A percentile compares a stretch with the other conserved stretches of the same genome.
Evolutionary conservation across 2,888 invertebrate species (phyloP).

Genomic region (Gandaritis pyraliata): DNA sequence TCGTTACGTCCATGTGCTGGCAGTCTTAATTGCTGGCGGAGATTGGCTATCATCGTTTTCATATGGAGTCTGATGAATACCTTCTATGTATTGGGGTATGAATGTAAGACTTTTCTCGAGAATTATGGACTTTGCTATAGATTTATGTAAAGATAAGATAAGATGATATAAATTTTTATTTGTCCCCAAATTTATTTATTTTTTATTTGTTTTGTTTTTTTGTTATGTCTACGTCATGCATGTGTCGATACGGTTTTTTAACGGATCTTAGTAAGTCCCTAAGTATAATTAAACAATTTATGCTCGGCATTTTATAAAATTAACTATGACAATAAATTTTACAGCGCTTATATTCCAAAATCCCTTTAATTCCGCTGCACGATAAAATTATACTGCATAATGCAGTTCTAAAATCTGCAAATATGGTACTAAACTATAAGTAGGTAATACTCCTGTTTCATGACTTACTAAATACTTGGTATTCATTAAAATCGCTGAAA

Average conservation of each 20-base stretch:
- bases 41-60: conserved; percentile 71
- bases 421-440: background rate
- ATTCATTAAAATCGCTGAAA: background rate
- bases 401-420: conserved; percentile 1
- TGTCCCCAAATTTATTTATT: too few species aligned
- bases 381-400: conserved; percentile 5
- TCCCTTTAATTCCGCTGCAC: background rate
- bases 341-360: background rate
- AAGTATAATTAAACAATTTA: too few species aligned
- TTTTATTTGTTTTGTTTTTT: too few species aligned
- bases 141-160: too few species aligned
- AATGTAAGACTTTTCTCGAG: background rate
- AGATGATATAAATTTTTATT: too few species aligned
- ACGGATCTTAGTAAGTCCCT: too few species aligned
- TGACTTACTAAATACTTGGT: conserved; percentile 1
- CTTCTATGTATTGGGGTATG: conserved; percentile 4
- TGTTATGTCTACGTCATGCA: too few species aligned
- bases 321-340: conserved; percentile 1
- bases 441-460: background rate
- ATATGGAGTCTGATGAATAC: conserved; percentile 29
- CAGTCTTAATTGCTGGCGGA: conserved; percentile 80
- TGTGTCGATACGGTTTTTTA: too few species aligned
- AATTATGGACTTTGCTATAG: background rate
- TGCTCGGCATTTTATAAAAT: background rate
- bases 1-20: conserved; percentile 76